Evolutionary conservation across 2,797 vertebrate species (phyloP).

Genomic region (Prunella strophiata): DNA sequence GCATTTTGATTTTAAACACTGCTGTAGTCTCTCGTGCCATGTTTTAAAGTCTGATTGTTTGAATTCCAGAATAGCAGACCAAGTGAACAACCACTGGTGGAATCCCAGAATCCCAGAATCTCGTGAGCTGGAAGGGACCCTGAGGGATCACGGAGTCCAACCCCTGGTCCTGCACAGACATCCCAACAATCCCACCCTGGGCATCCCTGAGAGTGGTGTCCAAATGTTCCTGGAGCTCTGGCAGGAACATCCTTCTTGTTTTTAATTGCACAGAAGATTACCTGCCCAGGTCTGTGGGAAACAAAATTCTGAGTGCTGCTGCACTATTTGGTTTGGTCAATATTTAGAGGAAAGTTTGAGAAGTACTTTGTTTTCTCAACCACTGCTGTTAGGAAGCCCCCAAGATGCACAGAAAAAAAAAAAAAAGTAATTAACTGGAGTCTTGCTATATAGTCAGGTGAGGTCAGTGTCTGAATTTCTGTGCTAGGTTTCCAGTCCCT

Average conservation of each 20-base stretch:
- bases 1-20: background rate
- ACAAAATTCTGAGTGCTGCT: background rate
- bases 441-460: background rate
- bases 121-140: background rate
- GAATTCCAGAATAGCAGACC: background rate
- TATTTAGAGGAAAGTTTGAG: background rate
- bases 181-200: background rate
- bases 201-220: accelerated
- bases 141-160: background rate
- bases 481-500: background rate
- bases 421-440: background rate
- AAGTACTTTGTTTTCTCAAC: background rate
- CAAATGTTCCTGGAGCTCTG: background rate
- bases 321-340: background rate
- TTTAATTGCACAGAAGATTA: background rate
- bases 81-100: background rate
- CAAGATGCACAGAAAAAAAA: background rate
- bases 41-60: background rate
- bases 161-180: background rate
- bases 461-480: background rate
- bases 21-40: background rate
- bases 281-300: background rate
- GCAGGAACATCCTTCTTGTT: background rate
- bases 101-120: background rate
- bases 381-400: background rate